Evolutionary conservation across 2,888 invertebrate genomes (phyloP).

Genomic region (Drosophila sordidula): DNA sequence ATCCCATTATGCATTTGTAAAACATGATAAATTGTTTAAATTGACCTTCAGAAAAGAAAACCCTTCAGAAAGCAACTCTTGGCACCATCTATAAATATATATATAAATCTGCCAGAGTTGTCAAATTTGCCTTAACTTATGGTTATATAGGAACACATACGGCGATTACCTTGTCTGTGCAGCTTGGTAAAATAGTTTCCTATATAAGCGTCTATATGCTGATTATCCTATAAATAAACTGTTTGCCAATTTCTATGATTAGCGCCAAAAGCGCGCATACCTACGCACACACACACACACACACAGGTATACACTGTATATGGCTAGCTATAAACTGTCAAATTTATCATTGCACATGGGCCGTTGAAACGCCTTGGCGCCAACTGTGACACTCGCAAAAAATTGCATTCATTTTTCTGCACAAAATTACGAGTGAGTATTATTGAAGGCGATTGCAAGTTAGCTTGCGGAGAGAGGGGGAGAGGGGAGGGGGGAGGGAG

Average conservation of each 20-base stretch:
- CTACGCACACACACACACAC: neutral
- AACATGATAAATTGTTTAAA: neutral
- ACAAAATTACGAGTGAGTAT: conserved; percentile 62
- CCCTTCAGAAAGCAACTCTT: conserved; percentile 15
- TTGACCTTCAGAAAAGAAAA: conserved; percentile 9
- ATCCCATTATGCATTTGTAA: neutral
- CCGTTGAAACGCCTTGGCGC: conserved; percentile 81
- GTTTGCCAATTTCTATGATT: conserved; percentile 53
- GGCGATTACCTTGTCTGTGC: conserved; percentile 29
- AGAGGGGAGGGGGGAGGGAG: conserved; percentile 4
- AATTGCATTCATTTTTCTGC: conserved; percentile 79
- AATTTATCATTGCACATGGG: conserved; percentile 81
- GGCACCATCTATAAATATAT: conserved; percentile 7
- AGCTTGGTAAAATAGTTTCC: conserved; percentile 13
- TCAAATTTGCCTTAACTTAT: conserved; percentile 5
- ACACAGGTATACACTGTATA: conserved; percentile 35
- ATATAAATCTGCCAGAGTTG: conserved; percentile 15
- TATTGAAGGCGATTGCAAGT: conserved; percentile 44
- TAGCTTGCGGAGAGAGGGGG: neutral
- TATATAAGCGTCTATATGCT: conserved; percentile 10
- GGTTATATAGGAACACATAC: conserved; percentile 21
- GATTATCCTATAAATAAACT: conserved; percentile 43
- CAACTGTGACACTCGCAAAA: conserved; percentile 78
- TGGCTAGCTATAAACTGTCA: conserved; percentile 78
- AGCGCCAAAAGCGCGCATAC: conserved; percentile 26